These are phyloP conservation scores for Cremastinae sp. DNA, from an alignment of 2,888 invertebrate species.

Conservation along the genomic window DNA sequence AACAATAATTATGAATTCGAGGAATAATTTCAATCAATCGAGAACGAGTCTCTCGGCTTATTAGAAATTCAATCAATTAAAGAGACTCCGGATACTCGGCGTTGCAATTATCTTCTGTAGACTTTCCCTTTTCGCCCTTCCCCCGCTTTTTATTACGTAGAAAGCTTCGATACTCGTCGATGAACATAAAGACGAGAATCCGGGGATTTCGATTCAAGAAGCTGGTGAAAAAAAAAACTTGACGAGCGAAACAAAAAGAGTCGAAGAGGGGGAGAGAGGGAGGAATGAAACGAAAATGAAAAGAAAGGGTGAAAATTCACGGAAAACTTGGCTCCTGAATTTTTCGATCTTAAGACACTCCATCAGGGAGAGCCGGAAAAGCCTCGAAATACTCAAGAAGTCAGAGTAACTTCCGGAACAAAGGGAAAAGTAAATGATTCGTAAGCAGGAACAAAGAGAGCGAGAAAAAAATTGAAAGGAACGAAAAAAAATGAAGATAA, in stretches of 20 bases:
- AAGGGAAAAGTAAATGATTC: slow-evolving; percentile 52
- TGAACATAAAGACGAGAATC: neutral
- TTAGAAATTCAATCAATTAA: slow-evolving; percentile 57
- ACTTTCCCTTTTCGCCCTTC: slow-evolving; percentile 20
- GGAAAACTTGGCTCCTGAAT: slow-evolving; percentile 14
- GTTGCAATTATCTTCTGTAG: slow-evolving; percentile 45
- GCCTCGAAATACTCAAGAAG: slow-evolving; percentile 4
- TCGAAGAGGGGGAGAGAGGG: neutral
- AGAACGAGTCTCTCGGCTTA: slow-evolving; percentile 37
- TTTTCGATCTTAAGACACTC: slow-evolving; percentile 23
- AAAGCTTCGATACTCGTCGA: neutral
- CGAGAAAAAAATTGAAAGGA: slow-evolving; percentile 13
- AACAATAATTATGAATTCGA: slow-evolving; percentile 50
- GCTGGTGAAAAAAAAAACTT: neutral
- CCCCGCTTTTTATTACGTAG: neutral
- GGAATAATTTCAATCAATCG: slow-evolving; percentile 53
- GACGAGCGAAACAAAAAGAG: too few species aligned
- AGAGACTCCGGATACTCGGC: slow-evolving; percentile 9
- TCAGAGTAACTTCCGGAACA: slow-evolving; percentile 41
- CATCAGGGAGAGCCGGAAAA: neutral
- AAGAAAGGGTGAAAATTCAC: slow-evolving; percentile 13
- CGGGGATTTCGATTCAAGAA: neutral
- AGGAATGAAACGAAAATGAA: neutral
- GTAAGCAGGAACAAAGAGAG: slow-evolving; percentile 31
- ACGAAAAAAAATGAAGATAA: slow-evolving; percentile 18